Conservation (phyloP, 2,113 vertebrate species). For the Amblyornis subalaris region DNA sequence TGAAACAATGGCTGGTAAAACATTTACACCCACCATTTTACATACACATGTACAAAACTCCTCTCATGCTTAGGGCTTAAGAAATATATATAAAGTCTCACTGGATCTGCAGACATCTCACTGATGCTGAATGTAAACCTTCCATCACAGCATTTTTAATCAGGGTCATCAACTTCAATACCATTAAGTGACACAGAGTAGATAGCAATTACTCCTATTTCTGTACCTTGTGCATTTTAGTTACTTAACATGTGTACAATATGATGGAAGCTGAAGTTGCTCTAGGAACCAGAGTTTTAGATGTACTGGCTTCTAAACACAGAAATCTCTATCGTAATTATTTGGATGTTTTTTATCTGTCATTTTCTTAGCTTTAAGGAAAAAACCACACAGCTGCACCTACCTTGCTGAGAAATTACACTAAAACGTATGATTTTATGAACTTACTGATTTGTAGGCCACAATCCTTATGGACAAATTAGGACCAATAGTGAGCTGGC, state of each 20-base stretch:
- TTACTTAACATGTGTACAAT: not conserved
- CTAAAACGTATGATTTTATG: not conserved
- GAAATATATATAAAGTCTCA: not conserved
- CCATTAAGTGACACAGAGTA: not conserved
- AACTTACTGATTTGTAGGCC: constrained; percentile 92
- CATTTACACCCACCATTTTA: not conserved
- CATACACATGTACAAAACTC: not conserved
- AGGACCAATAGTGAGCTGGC: constrained; percentile 90
- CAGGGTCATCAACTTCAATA: not conserved
- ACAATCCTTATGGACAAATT: constrained; percentile 86
- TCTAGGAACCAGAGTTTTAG: not conserved
- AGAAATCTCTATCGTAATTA: not conserved
- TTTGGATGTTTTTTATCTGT: not conserved
- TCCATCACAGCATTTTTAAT: not conserved
- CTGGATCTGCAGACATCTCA: not conserved
- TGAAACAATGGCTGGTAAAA: not conserved
- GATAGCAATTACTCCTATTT: not conserved
- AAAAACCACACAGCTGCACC: not conserved
- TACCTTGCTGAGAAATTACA: not conserved
- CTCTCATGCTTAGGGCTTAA: not conserved
- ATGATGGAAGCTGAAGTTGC: not conserved
- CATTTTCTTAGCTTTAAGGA: not conserved
- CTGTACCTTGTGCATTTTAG: not conserved
- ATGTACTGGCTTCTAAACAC: not conserved
- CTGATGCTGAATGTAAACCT: not conserved